Conservation (phyloP, 2,113 vertebrate genomes). For the Ornithorhynchus anatinus region DNA sequence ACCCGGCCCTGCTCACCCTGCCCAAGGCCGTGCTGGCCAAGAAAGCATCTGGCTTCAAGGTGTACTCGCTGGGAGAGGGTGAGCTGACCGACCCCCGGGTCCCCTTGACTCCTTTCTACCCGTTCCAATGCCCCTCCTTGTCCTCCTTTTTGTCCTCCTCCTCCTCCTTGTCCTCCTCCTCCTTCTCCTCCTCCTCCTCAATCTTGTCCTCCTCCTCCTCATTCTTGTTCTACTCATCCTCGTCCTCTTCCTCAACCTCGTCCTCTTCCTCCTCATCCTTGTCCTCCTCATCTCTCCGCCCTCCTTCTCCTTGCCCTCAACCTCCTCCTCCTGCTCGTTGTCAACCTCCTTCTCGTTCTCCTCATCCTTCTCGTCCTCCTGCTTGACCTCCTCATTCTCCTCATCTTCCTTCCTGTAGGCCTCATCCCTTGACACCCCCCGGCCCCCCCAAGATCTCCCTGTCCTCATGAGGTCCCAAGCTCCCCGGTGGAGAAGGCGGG, state of each 20-base stretch:
- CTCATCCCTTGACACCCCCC: too few species aligned
- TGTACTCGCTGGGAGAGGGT: constrained; percentile 95
- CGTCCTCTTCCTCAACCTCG: constrained; percentile 16
- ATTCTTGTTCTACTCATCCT: constrained; percentile 6
- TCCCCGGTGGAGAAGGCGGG: too few species aligned
- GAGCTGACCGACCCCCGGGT: constrained; percentile 59
- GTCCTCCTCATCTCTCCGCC: not conserved
- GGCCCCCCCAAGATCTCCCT: too few species aligned
- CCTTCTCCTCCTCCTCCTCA: not conserved
- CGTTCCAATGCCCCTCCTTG: not conserved
- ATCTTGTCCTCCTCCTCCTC: not conserved
- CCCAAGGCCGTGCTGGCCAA: constrained; percentile 96
- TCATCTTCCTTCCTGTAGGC: not conserved
- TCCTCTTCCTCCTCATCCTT: not conserved
- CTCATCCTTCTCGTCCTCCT: not conserved
- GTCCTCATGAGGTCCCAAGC: too few species aligned
- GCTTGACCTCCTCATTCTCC: not conserved
- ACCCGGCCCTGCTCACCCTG: constrained; percentile 93
- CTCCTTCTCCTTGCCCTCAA: not conserved
- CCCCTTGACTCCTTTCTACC: not conserved
- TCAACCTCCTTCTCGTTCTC: not conserved
- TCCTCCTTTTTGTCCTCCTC: not conserved
- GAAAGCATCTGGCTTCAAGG: constrained; percentile 97
- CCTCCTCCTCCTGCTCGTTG: constrained; percentile 10
- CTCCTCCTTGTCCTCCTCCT: not conserved